phyloP scores from a whole-genome alignment of 2,888 invertebrate species.

The Cordylochernes scorpioides region DNA sequence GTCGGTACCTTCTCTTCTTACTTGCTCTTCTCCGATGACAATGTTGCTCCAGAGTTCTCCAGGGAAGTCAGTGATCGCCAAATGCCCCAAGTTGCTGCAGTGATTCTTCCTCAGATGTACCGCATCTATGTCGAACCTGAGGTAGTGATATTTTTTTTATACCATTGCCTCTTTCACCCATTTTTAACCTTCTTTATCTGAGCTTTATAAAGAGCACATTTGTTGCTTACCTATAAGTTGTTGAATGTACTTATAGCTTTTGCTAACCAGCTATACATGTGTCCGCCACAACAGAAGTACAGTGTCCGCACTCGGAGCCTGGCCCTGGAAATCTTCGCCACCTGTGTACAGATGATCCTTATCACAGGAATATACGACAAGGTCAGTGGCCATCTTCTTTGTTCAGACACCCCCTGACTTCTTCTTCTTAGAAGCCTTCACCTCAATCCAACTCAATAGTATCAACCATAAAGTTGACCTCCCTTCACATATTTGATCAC shows the following conservation, averaged over 20 bases:
- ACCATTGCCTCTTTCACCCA: too few relatives aligned
- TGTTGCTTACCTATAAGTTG: too few relatives aligned
- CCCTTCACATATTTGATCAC: too few relatives aligned
- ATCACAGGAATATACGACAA: constrained; percentile 29
- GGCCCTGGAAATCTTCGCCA: constrained; percentile 38
- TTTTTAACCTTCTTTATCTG: too few relatives aligned
- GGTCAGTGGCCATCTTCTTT: constrained; percentile 14
- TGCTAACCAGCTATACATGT: too few relatives aligned
- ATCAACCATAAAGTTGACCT: constrained; percentile 1
- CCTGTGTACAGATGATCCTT: constrained; percentile 30
- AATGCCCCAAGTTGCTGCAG: constrained; percentile 36
- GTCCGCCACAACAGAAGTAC: too few relatives aligned
- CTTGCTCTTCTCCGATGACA: background rate
- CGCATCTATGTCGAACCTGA: constrained; percentile 35
- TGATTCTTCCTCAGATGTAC: constrained; percentile 39
- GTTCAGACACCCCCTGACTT: background rate
- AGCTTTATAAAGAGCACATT: too few relatives aligned
- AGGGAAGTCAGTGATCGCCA: constrained; percentile 36
- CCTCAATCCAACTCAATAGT: too few relatives aligned
- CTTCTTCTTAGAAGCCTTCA: background rate
- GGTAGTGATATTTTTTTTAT: constrained; percentile 19
- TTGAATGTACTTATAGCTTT: too few relatives aligned
- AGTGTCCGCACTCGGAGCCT: constrained; percentile 33
- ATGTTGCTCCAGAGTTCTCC: constrained; percentile 28
- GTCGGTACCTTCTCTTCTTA: constrained; percentile 15